These are phyloP conservation scores for Nothobranchius kuhntae DNA, from an alignment of 2,113 vertebrate species.

Conservation along the genomic window DNA sequence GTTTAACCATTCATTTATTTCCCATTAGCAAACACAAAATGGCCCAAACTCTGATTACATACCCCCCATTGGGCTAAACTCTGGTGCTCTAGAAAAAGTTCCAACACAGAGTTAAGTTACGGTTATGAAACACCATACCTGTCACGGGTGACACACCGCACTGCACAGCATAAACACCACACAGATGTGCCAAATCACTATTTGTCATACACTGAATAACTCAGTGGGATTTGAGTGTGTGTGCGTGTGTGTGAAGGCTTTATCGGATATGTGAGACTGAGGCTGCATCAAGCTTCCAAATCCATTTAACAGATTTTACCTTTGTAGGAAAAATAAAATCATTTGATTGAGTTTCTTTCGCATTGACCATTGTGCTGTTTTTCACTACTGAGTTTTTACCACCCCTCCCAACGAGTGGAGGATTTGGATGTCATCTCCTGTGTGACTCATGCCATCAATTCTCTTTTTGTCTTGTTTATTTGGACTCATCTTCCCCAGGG, in stretches of 20 bases:
- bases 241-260: no score
- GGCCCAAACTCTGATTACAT: no score
- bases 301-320: neutral
- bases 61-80: no score
- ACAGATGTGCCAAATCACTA: neutral
- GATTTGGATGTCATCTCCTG: neutral
- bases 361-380: no score
- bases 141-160: neutral
- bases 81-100: conserved; percentile 5
- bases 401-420: no score
- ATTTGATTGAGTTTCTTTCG: no score
- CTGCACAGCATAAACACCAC: neutral
- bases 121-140: conserved; percentile 6
- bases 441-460: conserved; percentile 15
- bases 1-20: no score
- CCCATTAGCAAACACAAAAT: no score
- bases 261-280: no score
- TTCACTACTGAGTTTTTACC: no score
- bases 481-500: conserved; percentile 77
- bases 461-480: conserved; percentile 16
- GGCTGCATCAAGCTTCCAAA: no score
- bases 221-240: neutral
- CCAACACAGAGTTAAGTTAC: conserved; percentile 6
- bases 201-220: neutral
- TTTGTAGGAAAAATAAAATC: neutral